These are phyloP conservation scores for Heterodera schachtii DNA, from an alignment of 1,140 invertebrate genomes.

Conservation along the genomic window DNA sequence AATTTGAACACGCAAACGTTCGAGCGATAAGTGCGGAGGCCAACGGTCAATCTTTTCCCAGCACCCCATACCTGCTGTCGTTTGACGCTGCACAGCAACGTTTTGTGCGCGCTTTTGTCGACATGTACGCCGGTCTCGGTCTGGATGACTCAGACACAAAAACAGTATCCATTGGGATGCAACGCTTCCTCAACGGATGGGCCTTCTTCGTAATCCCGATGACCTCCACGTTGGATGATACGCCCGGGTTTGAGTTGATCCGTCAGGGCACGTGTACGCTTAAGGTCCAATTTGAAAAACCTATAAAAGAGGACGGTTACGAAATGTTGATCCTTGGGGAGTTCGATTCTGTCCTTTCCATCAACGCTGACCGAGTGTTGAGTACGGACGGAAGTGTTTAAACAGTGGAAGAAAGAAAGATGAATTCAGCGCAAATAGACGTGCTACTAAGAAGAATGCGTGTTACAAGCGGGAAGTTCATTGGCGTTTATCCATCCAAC, in stretches of 20 bases:
- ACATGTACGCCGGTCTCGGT: conserved; percentile 31
- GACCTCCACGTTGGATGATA: conserved; percentile 28
- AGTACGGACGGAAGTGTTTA: conserved; percentile 33
- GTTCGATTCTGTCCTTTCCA: conserved; percentile 39
- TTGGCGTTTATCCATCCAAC: conserved; percentile 20
- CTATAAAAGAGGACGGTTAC: conserved; percentile 11
- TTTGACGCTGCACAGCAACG: not conserved
- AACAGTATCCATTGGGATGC: conserved; percentile 32
- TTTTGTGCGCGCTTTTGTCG: conserved; percentile 35
- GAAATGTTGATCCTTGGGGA: conserved; percentile 34
- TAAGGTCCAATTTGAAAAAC: not conserved
- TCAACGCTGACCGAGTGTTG: conserved; percentile 31
- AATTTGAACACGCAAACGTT: conserved; percentile 34
- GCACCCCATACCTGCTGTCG: conserved; percentile 8
- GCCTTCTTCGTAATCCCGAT: conserved; percentile 39
- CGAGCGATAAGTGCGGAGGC: conserved; percentile 27
- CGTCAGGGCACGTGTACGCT: conserved; percentile 36
- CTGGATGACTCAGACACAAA: conserved; percentile 12
- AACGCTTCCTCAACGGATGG: conserved; percentile 33
- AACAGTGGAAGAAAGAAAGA: not conserved
- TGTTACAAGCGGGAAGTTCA: conserved; percentile 17
- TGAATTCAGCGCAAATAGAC: conserved; percentile 28
- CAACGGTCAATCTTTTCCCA: conserved; percentile 29
- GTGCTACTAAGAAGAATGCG: conserved; percentile 9
- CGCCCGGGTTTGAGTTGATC: conserved; percentile 32